Evolutionary conservation across 2,113 vertebrate genomes (phyloP), one percentile per base, ranked within the genome.

Genomic region (Mugil cephalus): DNA sequence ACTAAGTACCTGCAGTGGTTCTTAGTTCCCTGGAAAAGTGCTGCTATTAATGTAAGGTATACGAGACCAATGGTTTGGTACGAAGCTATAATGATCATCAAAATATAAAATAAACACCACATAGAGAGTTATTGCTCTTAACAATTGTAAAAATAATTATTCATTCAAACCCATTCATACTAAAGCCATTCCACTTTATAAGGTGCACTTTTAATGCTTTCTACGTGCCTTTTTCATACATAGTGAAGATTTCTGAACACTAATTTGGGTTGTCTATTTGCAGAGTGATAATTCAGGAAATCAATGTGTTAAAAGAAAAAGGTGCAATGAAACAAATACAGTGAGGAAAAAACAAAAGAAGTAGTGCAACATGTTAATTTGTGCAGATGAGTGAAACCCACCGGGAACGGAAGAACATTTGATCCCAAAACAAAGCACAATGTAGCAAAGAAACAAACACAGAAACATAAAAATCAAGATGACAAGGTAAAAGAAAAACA

Each of bases 351-450:
- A 19, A 18, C 18, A 0, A 62, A 63, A 48, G 4, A 74, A 38
- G 24, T 46, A 46, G 7, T 34, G 62, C 58, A 61, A 36, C 9
- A 50, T 53, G 0, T 84, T 79, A 38, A 75, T 81, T 84, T 81
- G 48, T 62, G 48, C 48, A 46, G 53, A 60, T 61, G 36, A 74
- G 53, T 70, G 39, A 38, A 70, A 68, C 10, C 55, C 38, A 9
- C 17, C 35, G 68, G 72, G 62, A 56, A 66, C 38, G 52, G 59
- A 6, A 42, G 69, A 81, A 39, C 52, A 58, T 69, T 59, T 61
- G 65, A 52, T 69, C 40, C 17, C 51, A 17, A 74, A 74, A 75
- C 66, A 64, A 60, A 76, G 24, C 47, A 21, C 48, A 74, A 10
- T 0, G 12, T 45, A 45, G 14, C 17, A 47, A 34, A 58, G 46